Evolutionary conservation across 64 coral and sea anemone genomes (phyloP), one percentile per base, ranked within the genome.

Genomic region (Montipora sp.): DNA sequence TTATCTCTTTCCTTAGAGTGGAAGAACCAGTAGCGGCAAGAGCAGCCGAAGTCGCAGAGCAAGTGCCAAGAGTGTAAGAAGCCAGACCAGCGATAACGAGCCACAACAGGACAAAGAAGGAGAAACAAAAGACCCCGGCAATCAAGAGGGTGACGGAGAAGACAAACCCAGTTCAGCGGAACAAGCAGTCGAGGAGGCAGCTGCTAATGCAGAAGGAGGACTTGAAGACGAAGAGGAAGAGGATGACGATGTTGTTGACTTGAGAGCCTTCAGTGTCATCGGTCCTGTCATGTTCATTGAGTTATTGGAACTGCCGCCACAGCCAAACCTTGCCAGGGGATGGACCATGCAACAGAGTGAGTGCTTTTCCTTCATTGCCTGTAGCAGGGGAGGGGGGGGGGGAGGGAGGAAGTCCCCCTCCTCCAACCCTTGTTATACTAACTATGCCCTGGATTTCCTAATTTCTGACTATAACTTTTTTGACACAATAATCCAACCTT

Each of bases 341-440:
- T 98, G 96, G 96, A 88, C 81, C 45, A 98, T 98, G 83, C 96
- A 98, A 20, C 96, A 95, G 73, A 87, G 96, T 98, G 83, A 91
- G 77, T 48, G 49, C 15, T 23, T 7, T 67, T 36, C 1, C 36
- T 36, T 36, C 36, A 1, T 36, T 36, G 36, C 36, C 36, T 36
- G 36, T 36, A 36, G 36, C 36, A 2, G 36, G 36, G 36, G 36
- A 2, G 36, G 2, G 36, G 36, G 36, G 36, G 36, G 36, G 36
- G 36, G 1, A 2, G 36, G 36, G 36, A 36, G 36, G 36, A 36
- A 36, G 0, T 36, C 36, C 36, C 36, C 36, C 36, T 36, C 36
- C 36, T 36, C 36, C 36, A 36, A 36, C 36, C 0, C 36, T 36
- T 36, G 36, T 36, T 36, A 36, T 36, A 36, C 36, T 36, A 36